Conservation (phyloP, 92 coral and sea anemone genomes). For the Zoanthus solanderi region DNA sequence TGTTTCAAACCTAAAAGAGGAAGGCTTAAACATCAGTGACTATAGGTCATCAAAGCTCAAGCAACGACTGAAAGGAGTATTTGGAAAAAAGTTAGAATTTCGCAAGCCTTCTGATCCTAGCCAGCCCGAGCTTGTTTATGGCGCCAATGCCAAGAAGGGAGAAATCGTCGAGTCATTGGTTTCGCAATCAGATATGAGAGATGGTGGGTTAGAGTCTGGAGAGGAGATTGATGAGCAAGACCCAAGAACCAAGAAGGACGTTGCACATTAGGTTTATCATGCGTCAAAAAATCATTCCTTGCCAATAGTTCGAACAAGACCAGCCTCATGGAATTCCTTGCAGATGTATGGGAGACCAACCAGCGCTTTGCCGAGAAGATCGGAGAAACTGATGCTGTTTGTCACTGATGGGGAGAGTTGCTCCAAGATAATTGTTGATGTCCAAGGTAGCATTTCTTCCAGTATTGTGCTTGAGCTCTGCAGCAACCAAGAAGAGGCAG, state of each 20-base stretch:
- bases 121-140: slow-evolving; percentile 58
- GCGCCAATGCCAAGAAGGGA: slow-evolving; percentile 45
- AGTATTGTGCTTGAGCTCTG: slow-evolving; percentile 42
- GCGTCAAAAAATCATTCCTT: slow-evolving; percentile 64
- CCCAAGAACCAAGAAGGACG: slow-evolving; percentile 27
- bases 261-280: slow-evolving; percentile 60
- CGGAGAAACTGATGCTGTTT: slow-evolving; percentile 1
- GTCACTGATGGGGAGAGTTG: slow-evolving; percentile 27
- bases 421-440: slow-evolving; percentile 9
- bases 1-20: slow-evolving; percentile 46
- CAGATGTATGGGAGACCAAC: not conserved
- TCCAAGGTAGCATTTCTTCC: slow-evolving; percentile 55
- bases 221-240: slow-evolving; percentile 49
- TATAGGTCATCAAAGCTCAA: slow-evolving; percentile 74
- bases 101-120: slow-evolving; percentile 57
- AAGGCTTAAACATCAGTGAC: slow-evolving; percentile 35
- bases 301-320: slow-evolving; percentile 65
- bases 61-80: slow-evolving; percentile 56
- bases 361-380: slow-evolving; percentile 16
- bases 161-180: slow-evolving; percentile 49
- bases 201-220: slow-evolving; percentile 21
- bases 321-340: slow-evolving; percentile 15
- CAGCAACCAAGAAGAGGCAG: slow-evolving; percentile 69
- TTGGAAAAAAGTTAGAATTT: slow-evolving; percentile 61
- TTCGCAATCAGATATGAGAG: slow-evolving; percentile 17